A percentile compares a stretch with the other conserved stretches of the same genome.
These are phyloP conservation scores for Cybosia mesomella DNA, from an alignment of 2,888 invertebrate species.

Conservation along the genomic window DNA sequence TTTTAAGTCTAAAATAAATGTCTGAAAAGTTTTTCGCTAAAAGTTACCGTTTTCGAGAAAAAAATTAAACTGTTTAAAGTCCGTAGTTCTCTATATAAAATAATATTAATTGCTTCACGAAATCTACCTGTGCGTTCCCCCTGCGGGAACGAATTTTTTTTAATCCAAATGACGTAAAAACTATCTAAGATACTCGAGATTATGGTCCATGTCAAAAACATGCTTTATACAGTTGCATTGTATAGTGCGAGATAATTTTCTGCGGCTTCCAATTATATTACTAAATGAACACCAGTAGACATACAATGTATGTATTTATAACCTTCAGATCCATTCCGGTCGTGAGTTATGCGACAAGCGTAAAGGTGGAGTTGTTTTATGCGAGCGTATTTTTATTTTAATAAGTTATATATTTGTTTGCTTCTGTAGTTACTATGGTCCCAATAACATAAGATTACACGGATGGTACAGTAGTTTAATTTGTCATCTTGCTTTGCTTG, in stretches of 20 bases:
- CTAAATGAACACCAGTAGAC: background rate
- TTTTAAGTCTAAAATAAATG: no score
- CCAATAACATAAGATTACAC: background rate
- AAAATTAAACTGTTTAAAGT: no score
- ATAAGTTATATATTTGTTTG: background rate
- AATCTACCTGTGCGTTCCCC: no score
- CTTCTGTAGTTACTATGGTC: background rate
- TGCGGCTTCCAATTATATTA: background rate
- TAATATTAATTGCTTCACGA: no score
- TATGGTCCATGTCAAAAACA: background rate
- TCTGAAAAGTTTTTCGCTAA: no score
- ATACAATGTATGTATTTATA: background rate
- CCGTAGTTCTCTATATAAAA: no score
- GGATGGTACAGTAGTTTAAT: background rate
- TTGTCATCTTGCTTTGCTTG: background rate
- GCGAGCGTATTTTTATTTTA: background rate
- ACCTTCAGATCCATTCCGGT: background rate
- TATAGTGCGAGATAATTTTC: background rate
- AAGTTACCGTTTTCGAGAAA: no score
- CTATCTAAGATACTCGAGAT: background rate
- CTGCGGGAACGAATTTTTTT: no score
- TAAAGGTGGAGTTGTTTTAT: background rate
- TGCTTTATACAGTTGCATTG: background rate
- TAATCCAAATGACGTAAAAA: background rate
- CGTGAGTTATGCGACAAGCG: constrained; percentile 1